Conservation (phyloP, 2,113 vertebrate genomes). For the Campylomormyrus tamandua region DNA sequence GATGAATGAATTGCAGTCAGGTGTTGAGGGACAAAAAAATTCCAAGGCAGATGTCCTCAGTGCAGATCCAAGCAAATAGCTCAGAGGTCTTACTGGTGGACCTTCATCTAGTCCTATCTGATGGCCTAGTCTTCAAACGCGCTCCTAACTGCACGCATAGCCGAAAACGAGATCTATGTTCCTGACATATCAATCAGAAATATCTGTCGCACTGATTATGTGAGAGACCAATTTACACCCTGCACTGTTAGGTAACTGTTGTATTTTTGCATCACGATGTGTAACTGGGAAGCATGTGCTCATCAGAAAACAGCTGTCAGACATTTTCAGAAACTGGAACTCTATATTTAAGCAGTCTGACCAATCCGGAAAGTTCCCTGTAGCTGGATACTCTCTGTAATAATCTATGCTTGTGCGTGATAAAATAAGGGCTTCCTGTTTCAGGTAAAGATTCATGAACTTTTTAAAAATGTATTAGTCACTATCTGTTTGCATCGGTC, state of each 20-base stretch:
- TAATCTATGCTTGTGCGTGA: background rate
- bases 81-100: background rate
- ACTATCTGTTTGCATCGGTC: background rate
- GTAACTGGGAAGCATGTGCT: background rate
- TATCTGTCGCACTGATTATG: background rate
- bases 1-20: background rate
- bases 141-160: background rate
- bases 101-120: background rate
- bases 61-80: background rate
- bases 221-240: conserved; percentile 4
- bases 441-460: background rate
- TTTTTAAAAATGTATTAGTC: background rate
- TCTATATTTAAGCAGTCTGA: background rate
- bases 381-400: background rate
- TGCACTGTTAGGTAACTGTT: background rate
- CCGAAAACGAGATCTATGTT: background rate
- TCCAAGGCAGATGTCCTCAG: background rate
- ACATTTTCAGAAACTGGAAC: background rate
- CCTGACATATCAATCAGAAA: background rate
- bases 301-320: background rate
- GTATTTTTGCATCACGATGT: background rate
- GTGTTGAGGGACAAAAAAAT: background rate
- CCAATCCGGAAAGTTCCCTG: background rate
- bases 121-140: background rate
- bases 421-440: background rate